Percentiles rank a stretch among this genome's conserved stretches.
phyloP scores from a whole-genome alignment of 2,797 vertebrate genomes.

The Capromys pilorides region DNA sequence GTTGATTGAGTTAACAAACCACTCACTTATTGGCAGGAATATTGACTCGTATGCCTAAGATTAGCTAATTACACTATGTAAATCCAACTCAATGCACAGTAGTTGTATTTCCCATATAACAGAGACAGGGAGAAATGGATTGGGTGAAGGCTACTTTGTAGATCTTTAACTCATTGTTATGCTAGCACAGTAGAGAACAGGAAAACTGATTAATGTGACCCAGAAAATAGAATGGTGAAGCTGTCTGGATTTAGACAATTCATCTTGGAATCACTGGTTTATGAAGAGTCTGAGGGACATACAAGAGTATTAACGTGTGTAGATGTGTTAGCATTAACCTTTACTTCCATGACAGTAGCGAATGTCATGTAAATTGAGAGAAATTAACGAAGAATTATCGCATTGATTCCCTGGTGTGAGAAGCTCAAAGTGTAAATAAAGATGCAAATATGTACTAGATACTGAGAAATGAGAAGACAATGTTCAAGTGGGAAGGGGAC shows the following conservation, averaged over 20 bases:
- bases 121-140: neutral
- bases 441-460: neutral
- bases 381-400: constrained; percentile 24
- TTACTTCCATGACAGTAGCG: constrained; percentile 50
- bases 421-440: neutral
- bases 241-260: constrained; percentile 36
- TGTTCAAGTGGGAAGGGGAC: neutral
- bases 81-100: neutral
- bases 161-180: neutral
- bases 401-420: neutral
- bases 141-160: neutral
- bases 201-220: constrained; percentile 28
- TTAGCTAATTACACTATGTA: constrained; percentile 37
- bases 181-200: constrained; percentile 12
- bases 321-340: constrained; percentile 29
- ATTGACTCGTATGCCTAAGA: constrained; percentile 38
- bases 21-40: constrained; percentile 48
- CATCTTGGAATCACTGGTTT: constrained; percentile 51
- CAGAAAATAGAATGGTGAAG: constrained; percentile 53
- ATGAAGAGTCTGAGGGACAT: constrained; percentile 36
- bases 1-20: constrained; percentile 63
- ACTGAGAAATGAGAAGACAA: neutral
- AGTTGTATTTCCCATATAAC: neutral
- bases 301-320: neutral
- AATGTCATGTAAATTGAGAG: constrained; percentile 43